These are phyloP conservation scores for Marronus borbonicus DNA, from an alignment of 2,888 invertebrate genomes.

Conservation along the genomic window DNA sequence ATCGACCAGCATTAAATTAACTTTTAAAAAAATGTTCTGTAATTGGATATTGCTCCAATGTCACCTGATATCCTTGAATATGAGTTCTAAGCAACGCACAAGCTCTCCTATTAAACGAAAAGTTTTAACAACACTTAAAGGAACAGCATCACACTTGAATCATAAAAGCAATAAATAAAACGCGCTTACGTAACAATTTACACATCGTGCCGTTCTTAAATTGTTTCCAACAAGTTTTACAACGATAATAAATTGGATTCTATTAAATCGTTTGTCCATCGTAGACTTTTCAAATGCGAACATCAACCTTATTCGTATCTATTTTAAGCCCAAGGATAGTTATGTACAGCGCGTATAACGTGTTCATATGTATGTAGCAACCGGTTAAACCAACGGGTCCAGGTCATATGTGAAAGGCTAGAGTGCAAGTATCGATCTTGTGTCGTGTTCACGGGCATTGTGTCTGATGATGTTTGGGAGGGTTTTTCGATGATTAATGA, in stretches of 20 bases:
- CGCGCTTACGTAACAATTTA: slow-evolving; percentile 1
- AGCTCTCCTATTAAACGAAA: not conserved
- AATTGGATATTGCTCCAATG: no score
- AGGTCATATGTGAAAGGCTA: slow-evolving; percentile 11
- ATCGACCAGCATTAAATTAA: no score
- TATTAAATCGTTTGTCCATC: slow-evolving; percentile 17
- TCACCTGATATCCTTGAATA: no score
- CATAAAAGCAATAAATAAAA: slow-evolving; percentile 21
- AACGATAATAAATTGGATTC: slow-evolving; percentile 12
- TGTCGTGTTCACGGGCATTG: slow-evolving; percentile 10
- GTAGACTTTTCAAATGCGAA: not conserved
- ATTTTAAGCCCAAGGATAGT: not conserved
- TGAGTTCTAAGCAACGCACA: no score
- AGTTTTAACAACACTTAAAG: not conserved
- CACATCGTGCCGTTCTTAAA: not conserved
- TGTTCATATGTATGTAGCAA: not conserved
- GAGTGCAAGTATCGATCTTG: slow-evolving; percentile 21
- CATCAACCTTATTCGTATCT: slow-evolving; percentile 8
- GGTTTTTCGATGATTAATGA: slow-evolving; percentile 9
- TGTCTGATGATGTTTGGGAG: slow-evolving; percentile 14
- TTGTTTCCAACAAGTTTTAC: not conserved
- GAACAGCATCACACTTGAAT: not conserved
- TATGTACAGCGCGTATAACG: not conserved
- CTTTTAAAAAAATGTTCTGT: no score
- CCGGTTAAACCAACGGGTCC: not conserved